Evolutionary conservation across 2,113 vertebrate genomes (phyloP).

Genomic region (Eolophus roseicapilla): DNA sequence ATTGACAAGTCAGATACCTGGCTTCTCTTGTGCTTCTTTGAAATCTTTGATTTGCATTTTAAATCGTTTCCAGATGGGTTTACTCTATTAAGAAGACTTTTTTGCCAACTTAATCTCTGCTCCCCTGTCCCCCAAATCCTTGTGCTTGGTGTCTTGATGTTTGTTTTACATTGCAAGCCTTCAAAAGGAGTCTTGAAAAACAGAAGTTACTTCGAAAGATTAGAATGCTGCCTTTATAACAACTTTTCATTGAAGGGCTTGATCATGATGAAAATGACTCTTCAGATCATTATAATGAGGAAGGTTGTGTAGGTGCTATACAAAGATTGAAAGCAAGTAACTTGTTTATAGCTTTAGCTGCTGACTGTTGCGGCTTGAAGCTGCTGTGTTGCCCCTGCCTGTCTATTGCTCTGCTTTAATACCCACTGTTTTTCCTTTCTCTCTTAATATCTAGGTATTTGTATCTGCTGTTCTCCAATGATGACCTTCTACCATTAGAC

Average conservation of each 20-base stretch:
- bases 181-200: neutral
- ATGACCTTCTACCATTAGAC: conserved; percentile 95
- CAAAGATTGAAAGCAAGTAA: neutral
- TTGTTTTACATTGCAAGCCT: neutral
- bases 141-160: neutral
- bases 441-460: conserved; percentile 83
- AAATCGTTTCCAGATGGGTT: neutral
- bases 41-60: neutral
- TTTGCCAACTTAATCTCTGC: neutral
- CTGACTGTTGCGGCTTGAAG: neutral
- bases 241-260: neutral
- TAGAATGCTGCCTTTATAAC: neutral
- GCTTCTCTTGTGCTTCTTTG: neutral
- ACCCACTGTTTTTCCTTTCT: neutral
- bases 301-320: neutral
- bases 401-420: neutral
- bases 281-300: neutral
- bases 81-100: neutral
- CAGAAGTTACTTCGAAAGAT: neutral
- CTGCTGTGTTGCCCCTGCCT: neutral
- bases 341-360: neutral
- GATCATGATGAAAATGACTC: neutral
- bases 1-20: neutral
- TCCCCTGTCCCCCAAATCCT: neutral
- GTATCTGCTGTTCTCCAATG: conserved; percentile 95